These are phyloP conservation scores for Wiebesia pumilae DNA, from an alignment of 1,140 invertebrate genomes.

Conservation along the genomic window DNA sequence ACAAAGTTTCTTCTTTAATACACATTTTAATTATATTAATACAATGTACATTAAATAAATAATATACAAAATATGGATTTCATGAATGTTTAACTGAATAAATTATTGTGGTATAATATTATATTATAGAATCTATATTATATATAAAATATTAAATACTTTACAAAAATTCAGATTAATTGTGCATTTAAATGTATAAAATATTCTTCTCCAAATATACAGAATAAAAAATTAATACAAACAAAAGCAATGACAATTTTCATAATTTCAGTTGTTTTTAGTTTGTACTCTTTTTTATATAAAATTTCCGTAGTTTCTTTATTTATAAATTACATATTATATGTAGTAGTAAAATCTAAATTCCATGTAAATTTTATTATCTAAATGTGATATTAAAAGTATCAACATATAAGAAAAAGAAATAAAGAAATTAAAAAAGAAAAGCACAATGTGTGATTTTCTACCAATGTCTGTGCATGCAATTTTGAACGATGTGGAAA, in stretches of 20 bases:
- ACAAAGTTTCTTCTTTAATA: too few species aligned
- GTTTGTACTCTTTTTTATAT: not conserved
- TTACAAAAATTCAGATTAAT: too few species aligned
- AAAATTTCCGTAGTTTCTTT: not conserved
- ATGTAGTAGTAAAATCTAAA: not conserved
- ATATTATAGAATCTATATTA: too few species aligned
- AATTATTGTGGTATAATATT: too few species aligned
- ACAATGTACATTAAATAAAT: too few species aligned
- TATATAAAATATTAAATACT: too few species aligned
- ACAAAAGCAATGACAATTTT: not conserved
- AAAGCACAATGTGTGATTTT: constrained; percentile 48
- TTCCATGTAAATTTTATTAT: not conserved
- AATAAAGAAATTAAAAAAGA: not conserved
- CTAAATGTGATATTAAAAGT: not conserved
- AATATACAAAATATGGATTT: too few species aligned
- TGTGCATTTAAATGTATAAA: too few species aligned
- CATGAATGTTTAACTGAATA: too few species aligned
- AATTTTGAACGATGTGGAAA: constrained; percentile 54
- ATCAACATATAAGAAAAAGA: not conserved
- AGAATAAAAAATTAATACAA: not conserved
- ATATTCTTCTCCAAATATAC: not conserved
- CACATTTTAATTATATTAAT: too few species aligned
- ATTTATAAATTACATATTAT: not conserved
- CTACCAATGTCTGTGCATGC: constrained; percentile 40
- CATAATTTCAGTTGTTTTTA: not conserved